phyloP scores from a whole-genome alignment of 2,113 vertebrate species.

The Scolopax mira region DNA sequence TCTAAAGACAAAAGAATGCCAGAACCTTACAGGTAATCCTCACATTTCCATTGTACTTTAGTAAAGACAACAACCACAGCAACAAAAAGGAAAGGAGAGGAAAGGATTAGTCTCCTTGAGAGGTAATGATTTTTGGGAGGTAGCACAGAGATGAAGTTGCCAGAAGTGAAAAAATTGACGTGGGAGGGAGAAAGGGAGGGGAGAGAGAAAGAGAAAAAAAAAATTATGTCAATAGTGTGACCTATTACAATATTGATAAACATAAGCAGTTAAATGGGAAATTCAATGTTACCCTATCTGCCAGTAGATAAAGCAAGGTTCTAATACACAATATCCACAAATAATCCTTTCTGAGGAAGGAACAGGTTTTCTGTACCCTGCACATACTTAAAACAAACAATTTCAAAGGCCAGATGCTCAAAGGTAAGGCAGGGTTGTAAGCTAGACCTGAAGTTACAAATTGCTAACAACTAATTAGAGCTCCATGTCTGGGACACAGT shows the following conservation, averaged over 20 bases:
- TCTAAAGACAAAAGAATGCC: slow-evolving; percentile 43
- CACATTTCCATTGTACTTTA: slow-evolving; percentile 29
- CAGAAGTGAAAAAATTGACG: slow-evolving; percentile 57
- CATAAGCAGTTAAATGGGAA: slow-evolving; percentile 53
- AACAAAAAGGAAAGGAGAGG: slow-evolving; percentile 28
- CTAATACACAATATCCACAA: slow-evolving; percentile 29
- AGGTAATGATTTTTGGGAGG: slow-evolving; percentile 60
- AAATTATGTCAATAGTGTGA: slow-evolving; percentile 52
- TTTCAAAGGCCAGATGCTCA: slow-evolving; percentile 8
- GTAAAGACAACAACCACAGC: background rate
- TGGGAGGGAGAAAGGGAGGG: slow-evolving; percentile 12
- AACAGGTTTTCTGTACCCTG: background rate
- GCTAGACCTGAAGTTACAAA: background rate
- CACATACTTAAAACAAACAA: background rate
- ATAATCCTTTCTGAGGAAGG: slow-evolving; percentile 29
- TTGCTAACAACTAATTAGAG: background rate
- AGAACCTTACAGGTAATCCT: slow-evolving; percentile 23
- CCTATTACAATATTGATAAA: slow-evolving; percentile 47
- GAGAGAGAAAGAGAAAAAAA: slow-evolving; percentile 17
- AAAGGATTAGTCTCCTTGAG: slow-evolving; percentile 60
- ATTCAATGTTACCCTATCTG: slow-evolving; percentile 34
- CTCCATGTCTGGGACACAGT: background rate
- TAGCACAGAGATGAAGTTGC: slow-evolving; percentile 38
- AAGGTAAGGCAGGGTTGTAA: slow-evolving; percentile 4
- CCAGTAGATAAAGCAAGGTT: background rate